phyloP scores from a whole-genome alignment of 2,888 invertebrate species.

The Mallateleia sp. region DNA sequence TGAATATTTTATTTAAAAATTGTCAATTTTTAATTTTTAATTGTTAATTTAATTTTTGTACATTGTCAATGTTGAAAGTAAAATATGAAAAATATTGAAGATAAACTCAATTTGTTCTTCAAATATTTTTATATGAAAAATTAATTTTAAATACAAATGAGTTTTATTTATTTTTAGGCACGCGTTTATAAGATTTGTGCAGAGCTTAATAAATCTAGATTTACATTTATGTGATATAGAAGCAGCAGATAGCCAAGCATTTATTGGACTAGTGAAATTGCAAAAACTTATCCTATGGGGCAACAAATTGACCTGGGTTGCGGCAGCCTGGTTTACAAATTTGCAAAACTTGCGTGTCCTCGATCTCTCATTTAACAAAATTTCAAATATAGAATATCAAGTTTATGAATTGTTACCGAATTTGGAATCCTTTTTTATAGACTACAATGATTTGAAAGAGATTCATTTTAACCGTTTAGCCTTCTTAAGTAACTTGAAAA shows the following conservation, averaged over 20 bases:
- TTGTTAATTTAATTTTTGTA: too few species aligned
- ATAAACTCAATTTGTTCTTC: too few species aligned
- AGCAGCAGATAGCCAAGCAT: conserved; percentile 81
- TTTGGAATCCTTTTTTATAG: conserved; percentile 84
- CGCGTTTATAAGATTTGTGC: conserved; percentile 81
- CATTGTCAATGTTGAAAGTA: too few species aligned
- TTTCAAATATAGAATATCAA: conserved; percentile 81
- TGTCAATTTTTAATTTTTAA: too few species aligned
- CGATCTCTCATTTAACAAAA: conserved; percentile 86
- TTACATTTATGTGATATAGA: conserved; percentile 82
- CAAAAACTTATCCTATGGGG: conserved; percentile 84
- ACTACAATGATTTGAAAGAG: conserved; percentile 83
- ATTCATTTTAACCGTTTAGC: conserved; percentile 83
- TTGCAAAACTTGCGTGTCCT: conserved; percentile 81
- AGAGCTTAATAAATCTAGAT: conserved; percentile 80
- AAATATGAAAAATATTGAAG: too few species aligned
- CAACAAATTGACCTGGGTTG: conserved; percentile 82
- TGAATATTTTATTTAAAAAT: too few species aligned
- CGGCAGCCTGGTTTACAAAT: conserved; percentile 81
- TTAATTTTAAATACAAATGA: neutral
- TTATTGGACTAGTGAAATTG: conserved; percentile 81
- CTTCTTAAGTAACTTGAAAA: conserved; percentile 81
- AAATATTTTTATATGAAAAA: too few species aligned
- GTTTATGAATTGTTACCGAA: conserved; percentile 80
- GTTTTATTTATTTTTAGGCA: conserved; percentile 78